These are phyloP conservation scores for Leucozona laternaria DNA, from an alignment of 2,888 invertebrate species.

Conservation along the genomic window DNA sequence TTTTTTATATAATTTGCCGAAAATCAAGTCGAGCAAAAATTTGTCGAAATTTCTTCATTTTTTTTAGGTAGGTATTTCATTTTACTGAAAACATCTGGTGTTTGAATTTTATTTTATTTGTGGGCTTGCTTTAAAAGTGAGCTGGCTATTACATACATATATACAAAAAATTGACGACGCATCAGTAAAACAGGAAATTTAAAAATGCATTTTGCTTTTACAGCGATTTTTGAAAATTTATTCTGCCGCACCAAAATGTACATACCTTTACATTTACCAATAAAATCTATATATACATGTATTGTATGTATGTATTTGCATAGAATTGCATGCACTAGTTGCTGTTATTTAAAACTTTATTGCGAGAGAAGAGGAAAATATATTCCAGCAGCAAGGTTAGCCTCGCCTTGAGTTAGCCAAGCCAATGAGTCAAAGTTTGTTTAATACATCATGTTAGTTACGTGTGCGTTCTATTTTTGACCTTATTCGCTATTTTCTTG, in stretches of 20 bases:
- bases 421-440: conserved; percentile 55
- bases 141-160: too few relatives aligned
- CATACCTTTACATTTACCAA: too few relatives aligned
- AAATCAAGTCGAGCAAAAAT: conserved; percentile 26
- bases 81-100: conserved; percentile 59
- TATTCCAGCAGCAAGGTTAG: conserved; percentile 66
- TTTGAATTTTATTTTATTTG: not conserved
- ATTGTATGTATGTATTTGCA: too few relatives aligned
- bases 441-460: conserved; percentile 37
- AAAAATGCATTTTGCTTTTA: conserved; percentile 49
- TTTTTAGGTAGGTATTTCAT: not conserved
- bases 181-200: conserved; percentile 57
- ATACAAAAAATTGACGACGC: not conserved
- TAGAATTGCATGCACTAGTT: conserved; percentile 22
- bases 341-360: conserved; percentile 21
- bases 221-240: not conserved
- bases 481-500: conserved; percentile 23
- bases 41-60: conserved; percentile 17
- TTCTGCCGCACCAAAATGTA: not conserved
- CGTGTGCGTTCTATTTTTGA: conserved; percentile 42
- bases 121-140: not conserved
- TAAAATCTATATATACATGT: not conserved
- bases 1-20: conserved; percentile 30
- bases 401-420: conserved; percentile 37
- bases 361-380: not conserved